These are phyloP conservation scores for Drosophila saltans DNA, from an alignment of 1,140 invertebrate genomes.

Conservation along the genomic window DNA sequence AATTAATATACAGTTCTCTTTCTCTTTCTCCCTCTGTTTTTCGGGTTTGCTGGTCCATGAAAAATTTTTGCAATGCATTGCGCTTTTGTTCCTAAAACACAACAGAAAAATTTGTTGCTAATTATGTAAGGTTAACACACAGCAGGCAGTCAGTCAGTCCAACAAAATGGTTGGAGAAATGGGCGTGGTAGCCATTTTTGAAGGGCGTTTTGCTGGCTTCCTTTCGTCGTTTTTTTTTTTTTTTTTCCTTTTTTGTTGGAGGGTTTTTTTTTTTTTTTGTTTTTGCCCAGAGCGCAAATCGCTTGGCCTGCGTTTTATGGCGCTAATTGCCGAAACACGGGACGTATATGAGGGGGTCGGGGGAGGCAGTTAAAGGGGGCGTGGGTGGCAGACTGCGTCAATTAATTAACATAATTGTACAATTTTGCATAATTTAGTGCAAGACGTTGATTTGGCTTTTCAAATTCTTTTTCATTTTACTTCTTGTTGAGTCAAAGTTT, in stretches of 20 bases:
- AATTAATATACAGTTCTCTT: constrained; percentile 70
- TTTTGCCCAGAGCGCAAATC: constrained; percentile 36
- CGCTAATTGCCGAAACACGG: constrained; percentile 63
- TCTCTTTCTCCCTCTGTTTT: not conserved
- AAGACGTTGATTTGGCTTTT: constrained; percentile 36
- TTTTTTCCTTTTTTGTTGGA: not conserved
- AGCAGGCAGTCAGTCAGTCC: not conserved
- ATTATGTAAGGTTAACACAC: constrained; percentile 75
- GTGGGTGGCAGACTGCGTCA: constrained; percentile 54
- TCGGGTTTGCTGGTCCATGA: constrained; percentile 12
- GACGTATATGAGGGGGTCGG: constrained; percentile 5
- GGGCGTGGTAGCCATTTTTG: constrained; percentile 40
- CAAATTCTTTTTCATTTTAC: constrained; percentile 21
- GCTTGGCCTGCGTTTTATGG: constrained; percentile 73
- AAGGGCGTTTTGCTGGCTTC: constrained; percentile 28
- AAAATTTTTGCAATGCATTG: constrained; percentile 62
- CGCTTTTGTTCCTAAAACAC: constrained; percentile 75
- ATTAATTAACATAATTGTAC: constrained; percentile 81
- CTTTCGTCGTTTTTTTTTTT: constrained; percentile 3
- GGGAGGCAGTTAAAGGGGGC: not conserved
- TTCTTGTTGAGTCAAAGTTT: constrained; percentile 9
- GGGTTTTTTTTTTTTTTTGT: constrained; percentile 7
- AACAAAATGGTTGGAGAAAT: constrained; percentile 11
- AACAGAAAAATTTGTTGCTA: constrained; percentile 71
- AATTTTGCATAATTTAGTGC: constrained; percentile 74